Conservation (phyloP, 2,797 vertebrate species). For the Eospalax fontanierii region DNA sequence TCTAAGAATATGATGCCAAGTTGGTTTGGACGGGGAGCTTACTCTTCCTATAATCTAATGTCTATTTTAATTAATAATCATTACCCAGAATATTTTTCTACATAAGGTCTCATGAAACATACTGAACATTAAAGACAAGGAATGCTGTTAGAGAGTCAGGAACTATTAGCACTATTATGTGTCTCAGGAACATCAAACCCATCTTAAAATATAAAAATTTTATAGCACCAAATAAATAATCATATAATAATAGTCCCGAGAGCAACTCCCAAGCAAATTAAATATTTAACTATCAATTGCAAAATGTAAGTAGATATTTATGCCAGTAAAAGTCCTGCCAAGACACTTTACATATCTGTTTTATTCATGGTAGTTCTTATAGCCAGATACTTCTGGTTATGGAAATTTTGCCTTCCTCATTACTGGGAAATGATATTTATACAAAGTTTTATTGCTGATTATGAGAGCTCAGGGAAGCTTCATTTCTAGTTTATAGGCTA, state of each 20-base stretch:
- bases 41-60: conserved; percentile 8
- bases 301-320: conserved; percentile 54
- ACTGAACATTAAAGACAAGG: conserved; percentile 61
- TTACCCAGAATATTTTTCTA: background rate
- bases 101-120: conserved; percentile 45
- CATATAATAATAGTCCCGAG: conserved; percentile 69
- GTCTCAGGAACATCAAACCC: conserved; percentile 72
- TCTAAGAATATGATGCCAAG: conserved; percentile 17
- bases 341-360: background rate
- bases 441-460: conserved; percentile 19
- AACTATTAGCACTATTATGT: conserved; percentile 9
- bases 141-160: background rate
- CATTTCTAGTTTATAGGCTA: conserved; percentile 60
- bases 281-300: conserved; percentile 65
- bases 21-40: conserved; percentile 50
- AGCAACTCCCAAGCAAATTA: conserved; percentile 73
- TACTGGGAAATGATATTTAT: conserved; percentile 21
- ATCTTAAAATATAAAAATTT: conserved; percentile 66
- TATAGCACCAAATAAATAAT: conserved; percentile 58
- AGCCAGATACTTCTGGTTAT: background rate
- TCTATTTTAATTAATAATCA: conserved; percentile 64
- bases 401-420: background rate
- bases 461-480: conserved; percentile 17
- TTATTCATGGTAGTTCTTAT: conserved; percentile 15
- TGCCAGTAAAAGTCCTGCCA: background rate